These are phyloP conservation scores for Lamellibrachia satsuma DNA, from an alignment of 2,888 invertebrate species.

Conservation along the genomic window DNA sequence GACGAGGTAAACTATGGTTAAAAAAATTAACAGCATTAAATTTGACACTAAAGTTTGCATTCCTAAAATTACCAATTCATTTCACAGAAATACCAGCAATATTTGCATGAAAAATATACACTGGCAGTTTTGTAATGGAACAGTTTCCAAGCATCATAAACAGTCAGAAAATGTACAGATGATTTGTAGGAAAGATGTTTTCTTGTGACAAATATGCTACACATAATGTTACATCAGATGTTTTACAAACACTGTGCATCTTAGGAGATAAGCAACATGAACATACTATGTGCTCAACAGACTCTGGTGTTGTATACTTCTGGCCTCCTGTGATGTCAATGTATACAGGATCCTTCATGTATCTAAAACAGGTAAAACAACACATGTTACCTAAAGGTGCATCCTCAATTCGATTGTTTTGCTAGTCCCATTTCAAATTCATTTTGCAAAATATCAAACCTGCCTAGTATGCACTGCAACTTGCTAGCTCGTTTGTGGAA, in stretches of 20 bases:
- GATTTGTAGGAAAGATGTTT: not conserved
- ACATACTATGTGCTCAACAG: conserved; percentile 35
- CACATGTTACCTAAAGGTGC: not conserved
- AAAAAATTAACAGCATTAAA: not conserved
- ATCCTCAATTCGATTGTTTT: no score
- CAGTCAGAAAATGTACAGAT: not conserved
- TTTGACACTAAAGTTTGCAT: no score
- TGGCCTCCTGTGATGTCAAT: conserved; percentile 36
- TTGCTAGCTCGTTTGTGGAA: no score
- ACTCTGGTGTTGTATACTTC: conserved; percentile 36
- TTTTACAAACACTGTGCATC: not conserved
- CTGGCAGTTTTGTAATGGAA: not conserved
- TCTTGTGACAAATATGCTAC: not conserved
- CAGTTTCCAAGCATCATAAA: not conserved
- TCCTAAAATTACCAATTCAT: no score
- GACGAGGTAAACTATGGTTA: not conserved
- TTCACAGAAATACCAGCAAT: no score
- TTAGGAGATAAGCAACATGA: not conserved
- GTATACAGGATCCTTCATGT: conserved; percentile 35
- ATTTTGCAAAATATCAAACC: no score
- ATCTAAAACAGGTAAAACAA: conserved; percentile 18
- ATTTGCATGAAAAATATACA: no score
- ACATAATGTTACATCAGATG: no score
- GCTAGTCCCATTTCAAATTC: no score
- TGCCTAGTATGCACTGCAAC: no score